Evolutionary conservation across 1,140 invertebrate genomes (phyloP), one percentile per base, ranked within the genome.

Genomic region (Drusus annulatus): DNA sequence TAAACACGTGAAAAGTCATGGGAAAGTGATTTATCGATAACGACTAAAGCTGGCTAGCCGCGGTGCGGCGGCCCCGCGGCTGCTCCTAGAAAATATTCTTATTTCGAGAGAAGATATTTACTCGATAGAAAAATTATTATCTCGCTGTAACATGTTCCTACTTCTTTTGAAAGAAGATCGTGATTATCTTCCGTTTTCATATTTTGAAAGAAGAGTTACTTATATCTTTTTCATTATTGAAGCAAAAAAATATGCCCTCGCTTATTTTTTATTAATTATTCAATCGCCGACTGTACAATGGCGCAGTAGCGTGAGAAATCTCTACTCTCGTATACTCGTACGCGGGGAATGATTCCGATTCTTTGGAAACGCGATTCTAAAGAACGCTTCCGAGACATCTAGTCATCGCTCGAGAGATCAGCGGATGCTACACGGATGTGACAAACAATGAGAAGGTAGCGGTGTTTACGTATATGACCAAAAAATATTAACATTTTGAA

Each of bases 151-250:
- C 50, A 80, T 80, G 81, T 83, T 83, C 81, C 81, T 83, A 83
- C 54, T 74, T 58, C 78, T 77, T 79, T 58, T 56, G 65, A 25
- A 80, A 71, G 58, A 78, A 80, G 69, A 80, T 71, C 78, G 81
- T 80, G 81, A 80, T 78, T 80, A 73, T 83, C 79, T 83, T 83
- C 81, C 76, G 75, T 78, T 75, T 81, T 81, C 75, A 65, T 74
- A 74, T 81, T 81, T 73, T 78, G 52, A 79, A 60, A 56, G 45
- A 54, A 71, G 71, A 75, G 25, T 75, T 75, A 75, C 68, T 68
- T 58, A 58, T 75, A 75, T 75, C 28, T 58, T 36, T 75, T 75
- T 75, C 52, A 56, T 75, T 75, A 58, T 58, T 56, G 52, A 45
- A 75, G 71, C 71, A 58, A 54, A 56, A 71, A 56, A 28, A 36